Conservation (phyloP, 2,113 vertebrate genomes). For the Podarcis muralis region DNA sequence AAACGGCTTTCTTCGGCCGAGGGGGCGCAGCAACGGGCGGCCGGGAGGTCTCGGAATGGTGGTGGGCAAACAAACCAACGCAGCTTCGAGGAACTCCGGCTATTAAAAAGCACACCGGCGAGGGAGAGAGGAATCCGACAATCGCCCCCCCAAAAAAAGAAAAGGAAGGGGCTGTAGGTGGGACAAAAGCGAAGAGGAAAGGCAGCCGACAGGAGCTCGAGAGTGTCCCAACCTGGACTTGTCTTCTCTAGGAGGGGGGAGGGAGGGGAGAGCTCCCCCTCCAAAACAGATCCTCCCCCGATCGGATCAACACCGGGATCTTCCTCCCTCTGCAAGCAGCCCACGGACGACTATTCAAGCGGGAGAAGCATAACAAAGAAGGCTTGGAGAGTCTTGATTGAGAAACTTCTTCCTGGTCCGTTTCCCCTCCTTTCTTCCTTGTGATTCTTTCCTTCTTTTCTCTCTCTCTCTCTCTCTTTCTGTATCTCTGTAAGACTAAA, state of each 20-base stretch:
- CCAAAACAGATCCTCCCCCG: conserved; percentile 32
- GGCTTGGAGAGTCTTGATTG: not conserved
- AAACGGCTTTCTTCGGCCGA: conserved; percentile 74
- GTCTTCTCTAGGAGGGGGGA: conserved; percentile 46
- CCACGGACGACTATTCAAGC: not conserved
- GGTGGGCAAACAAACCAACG: not conserved
- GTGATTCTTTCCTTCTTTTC: conserved; percentile 25
- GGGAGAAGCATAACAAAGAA: conserved; percentile 16
- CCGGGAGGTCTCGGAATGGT: not conserved
- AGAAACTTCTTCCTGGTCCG: conserved; percentile 78
- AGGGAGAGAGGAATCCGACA: not conserved
- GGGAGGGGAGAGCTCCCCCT: conserved; percentile 46
- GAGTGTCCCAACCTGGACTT: conserved; percentile 55
- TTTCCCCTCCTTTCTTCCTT: conserved; percentile 65
- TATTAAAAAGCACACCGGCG: not conserved
- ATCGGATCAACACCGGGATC: conserved; percentile 57
- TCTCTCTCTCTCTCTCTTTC: conserved; percentile 43
- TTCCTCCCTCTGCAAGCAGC: conserved; percentile 49
- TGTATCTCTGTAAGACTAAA: conserved; percentile 79
- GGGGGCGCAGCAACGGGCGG: conserved; percentile 36
- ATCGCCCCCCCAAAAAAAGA: not conserved
- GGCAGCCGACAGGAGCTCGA: conserved; percentile 38
- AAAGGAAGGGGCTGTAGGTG: not conserved
- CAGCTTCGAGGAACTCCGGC: not conserved
- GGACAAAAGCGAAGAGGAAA: conserved; percentile 30